Conservation (phyloP, 2,888 invertebrate species). For the Amblyteles armatorius region DNA sequence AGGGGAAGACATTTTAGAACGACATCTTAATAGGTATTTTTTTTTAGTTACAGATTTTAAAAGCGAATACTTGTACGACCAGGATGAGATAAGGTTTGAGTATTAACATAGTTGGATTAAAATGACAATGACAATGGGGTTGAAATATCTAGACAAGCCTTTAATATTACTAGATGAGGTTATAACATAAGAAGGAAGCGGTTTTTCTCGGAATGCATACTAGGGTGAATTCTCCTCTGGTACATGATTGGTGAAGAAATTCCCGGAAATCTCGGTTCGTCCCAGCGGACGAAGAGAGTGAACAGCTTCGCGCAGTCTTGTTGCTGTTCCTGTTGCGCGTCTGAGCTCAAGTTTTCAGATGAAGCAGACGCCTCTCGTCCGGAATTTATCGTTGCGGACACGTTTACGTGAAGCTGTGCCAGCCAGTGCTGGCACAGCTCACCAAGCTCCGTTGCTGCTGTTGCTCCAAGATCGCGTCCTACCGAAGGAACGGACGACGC, state of each 20-base stretch:
- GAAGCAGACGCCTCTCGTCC: slow-evolving; percentile 60
- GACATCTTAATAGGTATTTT: background rate
- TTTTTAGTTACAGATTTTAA: background rate
- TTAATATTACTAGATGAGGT: background rate
- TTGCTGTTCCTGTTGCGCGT: slow-evolving; percentile 54
- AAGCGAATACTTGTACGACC: background rate
- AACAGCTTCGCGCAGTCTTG: slow-evolving; percentile 27
- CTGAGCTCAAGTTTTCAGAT: slow-evolving; percentile 60
- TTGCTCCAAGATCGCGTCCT: slow-evolving; percentile 57
- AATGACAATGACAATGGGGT: background rate
- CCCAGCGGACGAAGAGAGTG: slow-evolving; percentile 48
- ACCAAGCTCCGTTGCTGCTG: slow-evolving; percentile 42
- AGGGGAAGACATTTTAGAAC: background rate
- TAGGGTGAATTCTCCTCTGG: slow-evolving; percentile 57
- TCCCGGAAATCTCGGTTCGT: slow-evolving; percentile 67
- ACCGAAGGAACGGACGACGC: slow-evolving; percentile 53
- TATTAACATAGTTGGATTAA: background rate
- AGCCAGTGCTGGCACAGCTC: slow-evolving; percentile 63
- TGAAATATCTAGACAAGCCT: background rate
- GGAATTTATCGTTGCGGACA: slow-evolving; percentile 68
- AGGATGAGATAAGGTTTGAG: too few relatives aligned
- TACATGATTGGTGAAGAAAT: slow-evolving; percentile 65
- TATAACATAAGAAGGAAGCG: slow-evolving; percentile 49
- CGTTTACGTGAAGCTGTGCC: slow-evolving; percentile 55
- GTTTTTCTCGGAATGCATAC: slow-evolving; percentile 57